Percentiles rank a stretch among this genome's conserved stretches.
These are phyloP conservation scores for Drosophila pegasa DNA, from an alignment of 2,888 invertebrate genomes.

Conservation along the genomic window DNA sequence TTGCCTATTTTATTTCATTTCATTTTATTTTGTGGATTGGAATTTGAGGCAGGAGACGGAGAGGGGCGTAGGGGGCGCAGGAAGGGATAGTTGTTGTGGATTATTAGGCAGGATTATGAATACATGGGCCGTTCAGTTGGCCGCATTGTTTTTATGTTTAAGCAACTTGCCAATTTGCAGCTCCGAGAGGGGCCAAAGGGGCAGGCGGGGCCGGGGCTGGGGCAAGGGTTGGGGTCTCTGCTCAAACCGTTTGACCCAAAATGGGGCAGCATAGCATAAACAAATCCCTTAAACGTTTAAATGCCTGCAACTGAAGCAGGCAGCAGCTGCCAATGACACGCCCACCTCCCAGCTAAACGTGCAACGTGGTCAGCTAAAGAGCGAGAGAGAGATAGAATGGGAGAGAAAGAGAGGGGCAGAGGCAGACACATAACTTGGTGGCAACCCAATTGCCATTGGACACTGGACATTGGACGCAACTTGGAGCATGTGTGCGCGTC, in stretches of 20 bases:
- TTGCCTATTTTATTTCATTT: conserved; percentile 60
- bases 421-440: conserved; percentile 64
- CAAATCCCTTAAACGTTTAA: conserved; percentile 79
- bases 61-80: background rate
- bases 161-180: conserved; percentile 70
- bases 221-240: background rate
- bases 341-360: conserved; percentile 30
- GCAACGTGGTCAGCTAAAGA: conserved; percentile 22
- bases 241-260: conserved; percentile 56
- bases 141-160: conserved; percentile 76
- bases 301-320: conserved; percentile 65
- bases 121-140: conserved; percentile 74
- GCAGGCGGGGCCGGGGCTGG: no score
- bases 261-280: conserved; percentile 65
- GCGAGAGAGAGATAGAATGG: background rate
- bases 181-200: background rate
- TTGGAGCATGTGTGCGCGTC: conserved; percentile 77
- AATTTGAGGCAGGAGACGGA: background rate
- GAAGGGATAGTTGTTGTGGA: conserved; percentile 53
- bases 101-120: conserved; percentile 76
- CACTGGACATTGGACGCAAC: conserved; percentile 65
- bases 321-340: conserved; percentile 67
- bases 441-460: conserved; percentile 64
- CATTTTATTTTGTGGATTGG: conserved; percentile 39
- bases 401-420: background rate